Base-by-base conservation (phyloP, 2,888 invertebrate species). In the Heteromurus nitidus region DNA sequence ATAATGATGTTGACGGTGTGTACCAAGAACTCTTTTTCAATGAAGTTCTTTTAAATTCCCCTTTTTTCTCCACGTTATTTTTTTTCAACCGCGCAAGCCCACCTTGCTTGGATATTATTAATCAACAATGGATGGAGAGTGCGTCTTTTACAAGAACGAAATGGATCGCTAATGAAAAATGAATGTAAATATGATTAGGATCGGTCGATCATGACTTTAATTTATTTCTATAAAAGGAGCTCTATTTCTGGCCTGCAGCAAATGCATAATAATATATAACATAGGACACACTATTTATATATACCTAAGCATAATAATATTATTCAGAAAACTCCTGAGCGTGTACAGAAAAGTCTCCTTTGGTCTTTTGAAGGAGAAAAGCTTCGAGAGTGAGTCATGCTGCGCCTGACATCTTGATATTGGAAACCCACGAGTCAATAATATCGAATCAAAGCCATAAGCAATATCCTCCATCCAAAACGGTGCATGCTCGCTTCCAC, bases 191-290 rank as follows among this genome's bases (percentile, higher is more conserved):
- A 42, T 55, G 65, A 65, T 65, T 65, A 64, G 64, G 65, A 65
- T 64, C 65, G 60, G 64, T 73, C 73, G 80, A 84, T 84, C 82
- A 84, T 84, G 84, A 82, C 77, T 84, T 82, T 84, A 84, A 84
- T 84, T 84, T 82, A 82, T 80, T 82, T 81, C 82, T 84, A 76
- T 84, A 84, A 82, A 84, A 84, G 84, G 84, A 84, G 67, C 79
- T 80, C 80, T 80, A 79, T 82, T 84, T 80, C 67, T 58, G 26
- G 24, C 68, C 72, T 62, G 30, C 18, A 62, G 18, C 62, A 22
- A 31, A 5, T 55, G 55, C n/a, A 47, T 47, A 47, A n/a, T n/a
- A n/a, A 11, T 47, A 11, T 47, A 47, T 47, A 47, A 7, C 47
- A 47, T 36, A 47, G 26, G 11, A 26, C 26, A 55, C 13, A 26